A percentile compares a stretch with the other conserved stretches of the same genome.
These are phyloP conservation scores for Dryoscopus gambensis DNA, from an alignment of 2,113 vertebrate species.

Conservation along the genomic window DNA sequence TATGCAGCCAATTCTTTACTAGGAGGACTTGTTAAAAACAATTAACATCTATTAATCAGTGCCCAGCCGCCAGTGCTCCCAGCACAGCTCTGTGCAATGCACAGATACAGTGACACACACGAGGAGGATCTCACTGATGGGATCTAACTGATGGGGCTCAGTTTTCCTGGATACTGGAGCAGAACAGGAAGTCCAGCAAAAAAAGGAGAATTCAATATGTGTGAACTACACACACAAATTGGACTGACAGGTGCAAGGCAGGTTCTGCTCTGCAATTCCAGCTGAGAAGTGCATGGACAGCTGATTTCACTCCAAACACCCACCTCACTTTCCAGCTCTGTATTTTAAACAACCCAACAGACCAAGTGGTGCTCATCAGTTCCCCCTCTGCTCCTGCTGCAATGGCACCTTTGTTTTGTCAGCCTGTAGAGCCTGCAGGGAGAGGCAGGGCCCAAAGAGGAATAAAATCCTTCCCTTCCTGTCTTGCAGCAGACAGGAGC, in stretches of 20 bases:
- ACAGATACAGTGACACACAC: accelerated
- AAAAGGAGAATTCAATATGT: background rate
- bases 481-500: background rate
- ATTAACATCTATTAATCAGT: background rate
- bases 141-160: background rate
- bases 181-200: background rate
- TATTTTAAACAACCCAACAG: accelerated
- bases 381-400: background rate
- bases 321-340: background rate
- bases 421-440: background rate
- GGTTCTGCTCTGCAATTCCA: background rate
- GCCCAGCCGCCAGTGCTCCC: background rate
- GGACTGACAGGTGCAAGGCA: background rate
- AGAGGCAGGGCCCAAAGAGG: background rate
- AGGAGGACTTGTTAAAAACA: accelerated
- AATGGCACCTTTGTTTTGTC: background rate
- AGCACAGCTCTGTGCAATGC: background rate
- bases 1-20: background rate
- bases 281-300: background rate
- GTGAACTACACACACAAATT: accelerated
- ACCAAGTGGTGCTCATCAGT: background rate
- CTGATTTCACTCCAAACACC: background rate
- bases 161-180: background rate
- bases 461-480: background rate
- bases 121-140: background rate